Conservation (phyloP, 2,888 invertebrate genomes). For the Allacma fusca region DNA sequence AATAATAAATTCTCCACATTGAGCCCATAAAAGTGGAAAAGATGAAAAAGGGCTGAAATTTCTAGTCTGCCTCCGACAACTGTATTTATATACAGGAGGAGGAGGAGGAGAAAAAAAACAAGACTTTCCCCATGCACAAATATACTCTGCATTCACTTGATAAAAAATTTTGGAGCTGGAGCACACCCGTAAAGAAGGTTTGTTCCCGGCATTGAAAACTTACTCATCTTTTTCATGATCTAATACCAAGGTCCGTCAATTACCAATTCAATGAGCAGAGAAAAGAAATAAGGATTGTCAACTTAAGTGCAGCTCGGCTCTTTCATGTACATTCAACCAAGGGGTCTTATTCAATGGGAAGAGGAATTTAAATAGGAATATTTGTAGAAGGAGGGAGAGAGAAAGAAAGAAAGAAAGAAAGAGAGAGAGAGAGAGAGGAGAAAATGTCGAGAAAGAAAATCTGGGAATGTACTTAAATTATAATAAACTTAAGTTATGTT, state of each 20-base stretch:
- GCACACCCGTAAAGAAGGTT: too few relatives aligned
- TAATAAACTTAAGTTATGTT: too few relatives aligned
- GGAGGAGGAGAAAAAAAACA: too few relatives aligned
- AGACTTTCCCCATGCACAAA: constrained; percentile 39
- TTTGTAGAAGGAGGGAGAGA: too few relatives aligned
- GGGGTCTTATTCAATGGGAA: too few relatives aligned
- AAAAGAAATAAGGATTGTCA: constrained; percentile 6
- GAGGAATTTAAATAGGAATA: too few relatives aligned
- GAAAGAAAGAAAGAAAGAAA: too few relatives aligned
- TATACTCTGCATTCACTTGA: neutral
- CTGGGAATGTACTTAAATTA: too few relatives aligned
- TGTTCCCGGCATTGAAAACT: neutral
- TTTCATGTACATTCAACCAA: too few relatives aligned
- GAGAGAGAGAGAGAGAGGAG: too few relatives aligned
- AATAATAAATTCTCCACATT: constrained; percentile 43
- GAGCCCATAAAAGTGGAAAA: constrained; percentile 43
- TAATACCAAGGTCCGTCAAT: constrained; percentile 39
- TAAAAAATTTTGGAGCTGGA: too few relatives aligned
- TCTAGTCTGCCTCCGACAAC: constrained; percentile 39
- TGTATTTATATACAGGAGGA: constrained; percentile 40
- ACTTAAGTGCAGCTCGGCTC: constrained; percentile 15
- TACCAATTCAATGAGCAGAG: constrained; percentile 44
- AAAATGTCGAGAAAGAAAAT: too few relatives aligned
- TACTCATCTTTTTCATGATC: constrained; percentile 36
- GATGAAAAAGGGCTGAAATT: constrained; percentile 42